Percentiles rank a stretch among this genome's conserved stretches.
Conservation (phyloP, 2,888 invertebrate genomes). For the Metellina segmentata region DNA sequence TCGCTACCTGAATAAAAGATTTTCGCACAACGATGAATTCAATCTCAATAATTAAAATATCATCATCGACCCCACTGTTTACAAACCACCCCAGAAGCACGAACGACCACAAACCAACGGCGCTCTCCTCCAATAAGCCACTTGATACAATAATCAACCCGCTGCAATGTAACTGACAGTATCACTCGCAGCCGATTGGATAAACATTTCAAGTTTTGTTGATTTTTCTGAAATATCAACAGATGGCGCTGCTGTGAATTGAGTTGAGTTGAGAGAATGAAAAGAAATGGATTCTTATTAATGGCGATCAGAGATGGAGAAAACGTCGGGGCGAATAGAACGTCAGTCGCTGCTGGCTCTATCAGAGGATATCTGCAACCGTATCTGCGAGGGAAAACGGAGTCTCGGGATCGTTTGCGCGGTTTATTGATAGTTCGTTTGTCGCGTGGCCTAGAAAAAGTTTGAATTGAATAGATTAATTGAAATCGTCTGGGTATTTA, state of each 20-base stretch:
- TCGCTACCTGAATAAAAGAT: too few relatives aligned
- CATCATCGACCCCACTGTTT: background rate
- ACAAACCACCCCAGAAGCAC: background rate
- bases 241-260: conserved; percentile 71
- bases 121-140: background rate
- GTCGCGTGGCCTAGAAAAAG: background rate
- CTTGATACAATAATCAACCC: background rate
- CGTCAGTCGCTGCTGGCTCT: conserved; percentile 37
- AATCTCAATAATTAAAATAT: background rate
- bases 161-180: conserved; percentile 6
- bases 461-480: background rate
- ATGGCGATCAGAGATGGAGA: conserved; percentile 73
- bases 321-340: conserved; percentile 55
- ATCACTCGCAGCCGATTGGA: background rate
- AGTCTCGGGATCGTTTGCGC: background rate
- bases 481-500: background rate
- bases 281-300: conserved; percentile 76
- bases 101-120: background rate
- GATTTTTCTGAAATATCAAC: conserved; percentile 76
- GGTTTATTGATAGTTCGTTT: background rate
- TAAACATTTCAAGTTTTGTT: conserved; percentile 63
- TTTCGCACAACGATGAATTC: background rate
- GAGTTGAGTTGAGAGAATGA: conserved; percentile 71
- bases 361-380: conserved; percentile 11
- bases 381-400: conserved; percentile 7